These are phyloP conservation scores for Prosapia bicincta DNA, from an alignment of 2,888 invertebrate genomes.

Conservation along the genomic window DNA sequence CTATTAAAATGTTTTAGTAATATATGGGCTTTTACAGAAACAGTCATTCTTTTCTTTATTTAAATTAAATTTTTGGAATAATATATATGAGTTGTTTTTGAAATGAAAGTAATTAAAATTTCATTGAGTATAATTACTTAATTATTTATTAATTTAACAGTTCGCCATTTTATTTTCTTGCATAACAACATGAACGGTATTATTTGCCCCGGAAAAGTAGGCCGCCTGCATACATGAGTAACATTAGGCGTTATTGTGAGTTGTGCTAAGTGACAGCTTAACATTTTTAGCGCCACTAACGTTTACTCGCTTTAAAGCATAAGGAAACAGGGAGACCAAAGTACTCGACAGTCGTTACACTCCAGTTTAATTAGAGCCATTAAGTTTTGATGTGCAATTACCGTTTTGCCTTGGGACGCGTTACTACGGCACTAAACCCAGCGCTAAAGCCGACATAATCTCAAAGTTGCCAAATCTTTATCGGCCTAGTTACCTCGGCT, in stretches of 20 bases:
- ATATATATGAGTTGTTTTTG: no score
- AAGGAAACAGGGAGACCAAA: background rate
- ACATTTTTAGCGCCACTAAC: background rate
- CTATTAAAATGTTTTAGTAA: no score
- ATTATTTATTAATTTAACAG: no score
- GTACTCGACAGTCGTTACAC: background rate
- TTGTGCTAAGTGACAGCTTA: background rate
- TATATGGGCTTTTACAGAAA: no score
- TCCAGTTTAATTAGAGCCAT: background rate
- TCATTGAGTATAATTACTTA: no score
- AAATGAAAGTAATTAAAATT: no score
- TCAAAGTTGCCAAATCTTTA: constrained; percentile 2
- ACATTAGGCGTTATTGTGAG: background rate
- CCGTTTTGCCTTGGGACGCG: background rate
- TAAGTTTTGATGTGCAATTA: background rate
- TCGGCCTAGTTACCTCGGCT: background rate
- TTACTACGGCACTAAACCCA: background rate
- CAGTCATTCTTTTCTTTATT: no score
- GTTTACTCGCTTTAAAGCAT: background rate
- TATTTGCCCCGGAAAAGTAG: no score
- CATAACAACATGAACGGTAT: no score
- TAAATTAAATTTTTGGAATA: no score
- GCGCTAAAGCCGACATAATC: background rate
- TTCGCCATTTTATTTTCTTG: no score
- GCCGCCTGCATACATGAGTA: background rate